A percentile compares a stretch with the other conserved stretches of the same genome.
phyloP scores from a whole-genome alignment of 1,140 invertebrate genomes.

The Bactericera cockerelli region DNA sequence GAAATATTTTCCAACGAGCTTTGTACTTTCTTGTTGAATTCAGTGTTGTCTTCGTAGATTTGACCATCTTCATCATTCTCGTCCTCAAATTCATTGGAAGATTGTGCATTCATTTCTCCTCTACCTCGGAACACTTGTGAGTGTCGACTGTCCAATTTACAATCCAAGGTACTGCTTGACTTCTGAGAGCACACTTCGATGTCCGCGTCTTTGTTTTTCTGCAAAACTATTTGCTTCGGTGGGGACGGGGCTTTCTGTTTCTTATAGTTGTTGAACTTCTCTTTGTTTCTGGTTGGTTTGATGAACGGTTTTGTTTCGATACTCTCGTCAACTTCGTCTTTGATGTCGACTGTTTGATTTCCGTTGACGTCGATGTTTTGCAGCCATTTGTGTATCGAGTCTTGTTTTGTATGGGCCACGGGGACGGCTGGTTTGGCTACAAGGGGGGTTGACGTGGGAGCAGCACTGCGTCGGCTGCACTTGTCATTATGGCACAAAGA shows the following conservation, averaged over 20 bases:
- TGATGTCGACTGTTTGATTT: neutral
- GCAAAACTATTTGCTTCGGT: neutral
- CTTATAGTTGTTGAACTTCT: neutral
- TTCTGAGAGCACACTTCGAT: too few relatives aligned
- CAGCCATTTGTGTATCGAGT: conserved; percentile 2
- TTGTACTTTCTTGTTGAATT: neutral
- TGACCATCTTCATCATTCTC: neutral
- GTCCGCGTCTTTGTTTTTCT: too few relatives aligned
- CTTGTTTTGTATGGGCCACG: neutral
- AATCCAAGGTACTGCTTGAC: too few relatives aligned
- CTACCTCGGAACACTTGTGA: too few relatives aligned
- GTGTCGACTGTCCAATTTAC: too few relatives aligned
- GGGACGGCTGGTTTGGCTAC: neutral
- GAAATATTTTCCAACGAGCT: too few relatives aligned
- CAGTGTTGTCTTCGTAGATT: neutral
- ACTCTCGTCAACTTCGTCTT: neutral
- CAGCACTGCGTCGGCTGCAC: neutral
- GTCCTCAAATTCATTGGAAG: neutral
- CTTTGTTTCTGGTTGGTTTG: conserved; percentile 1
- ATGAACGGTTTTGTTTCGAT: conserved; percentile 3
- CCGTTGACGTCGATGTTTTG: neutral
- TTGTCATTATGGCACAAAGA: conserved; percentile 4
- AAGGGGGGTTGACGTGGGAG: neutral
- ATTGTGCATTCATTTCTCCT: neutral
- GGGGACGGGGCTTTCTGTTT: neutral